Percentiles rank a stretch among this genome's conserved stretches.
Evolutionary conservation across 2,888 invertebrate genomes (phyloP).

Genomic region (Osmoderma eremita): DNA sequence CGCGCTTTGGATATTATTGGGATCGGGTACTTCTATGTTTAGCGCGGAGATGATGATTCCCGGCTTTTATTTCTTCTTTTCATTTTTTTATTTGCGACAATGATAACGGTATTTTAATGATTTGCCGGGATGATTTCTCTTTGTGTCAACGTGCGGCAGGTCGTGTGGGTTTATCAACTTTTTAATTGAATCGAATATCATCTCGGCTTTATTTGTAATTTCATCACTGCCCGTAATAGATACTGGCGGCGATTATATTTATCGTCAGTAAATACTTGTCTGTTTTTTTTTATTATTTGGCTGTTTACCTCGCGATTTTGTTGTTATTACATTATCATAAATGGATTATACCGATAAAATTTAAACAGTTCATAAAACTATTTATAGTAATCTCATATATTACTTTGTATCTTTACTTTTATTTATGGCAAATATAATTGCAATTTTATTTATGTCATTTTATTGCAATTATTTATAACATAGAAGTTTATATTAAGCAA

Average conservation of each 20-base stretch:
- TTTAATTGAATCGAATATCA: slow-evolving; percentile 4
- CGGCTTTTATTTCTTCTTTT: slow-evolving; percentile 13
- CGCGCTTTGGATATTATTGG: slow-evolving; percentile 1
- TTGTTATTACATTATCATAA: too few species aligned
- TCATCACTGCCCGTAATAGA: background rate
- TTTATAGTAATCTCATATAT: too few species aligned
- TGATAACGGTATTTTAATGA: slow-evolving; percentile 24
- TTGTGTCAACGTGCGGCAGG: background rate
- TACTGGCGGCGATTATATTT: slow-evolving; percentile 3
- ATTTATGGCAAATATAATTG: too few species aligned
- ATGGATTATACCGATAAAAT: too few species aligned
- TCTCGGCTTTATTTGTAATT: slow-evolving; percentile 12
- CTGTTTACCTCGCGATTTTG: background rate
- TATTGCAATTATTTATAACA: too few species aligned
- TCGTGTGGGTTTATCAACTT: slow-evolving; percentile 22
- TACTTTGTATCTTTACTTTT: too few species aligned
- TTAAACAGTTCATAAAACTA: too few species aligned
- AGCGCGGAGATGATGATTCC: slow-evolving; percentile 4
- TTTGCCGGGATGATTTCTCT: slow-evolving; percentile 19
- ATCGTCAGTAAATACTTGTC: background rate
- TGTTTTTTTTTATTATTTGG: background rate
- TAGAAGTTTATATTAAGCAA: too few species aligned
- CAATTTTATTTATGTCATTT: too few species aligned
- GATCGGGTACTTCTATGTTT: slow-evolving; percentile 21
- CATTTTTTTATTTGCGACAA: slow-evolving; percentile 14